Evolutionary conservation across 1,140 invertebrate genomes (phyloP), one percentile per base, ranked within the genome.

Genomic region (Platyscapa corneri): DNA sequence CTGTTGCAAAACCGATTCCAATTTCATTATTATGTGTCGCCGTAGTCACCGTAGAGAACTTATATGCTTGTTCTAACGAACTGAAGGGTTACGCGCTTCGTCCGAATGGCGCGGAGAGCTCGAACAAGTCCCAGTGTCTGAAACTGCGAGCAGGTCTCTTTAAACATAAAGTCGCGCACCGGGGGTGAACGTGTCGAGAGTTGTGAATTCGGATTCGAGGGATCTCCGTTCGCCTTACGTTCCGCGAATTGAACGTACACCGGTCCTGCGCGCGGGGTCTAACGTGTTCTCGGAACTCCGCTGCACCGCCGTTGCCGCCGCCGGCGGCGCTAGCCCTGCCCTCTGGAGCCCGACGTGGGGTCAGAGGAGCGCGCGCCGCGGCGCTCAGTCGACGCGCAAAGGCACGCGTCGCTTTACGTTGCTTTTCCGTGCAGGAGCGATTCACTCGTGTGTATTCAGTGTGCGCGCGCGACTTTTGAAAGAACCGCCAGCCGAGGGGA

Each of bases 341-440:
- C 8, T 76, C 46, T 42, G 72, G 42, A 34, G 34, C 5, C 18
- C 0, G 27, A 3, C 1, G 5, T 2, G 14, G 0, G 76, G 70
- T 37, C 23, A n/a, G 0, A 3, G 27, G 10, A n/a, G 53, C 30
- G 60, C 64, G 72, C 70, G 56, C 3, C 18, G 2, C 72, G 60
- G 60, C 34, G 67, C 56, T 2, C 39, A 90, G 91, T 88, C 78
- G 83, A 89, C 89, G 81, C 88, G 88, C 88, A 89, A 86, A 88
- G 88, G 88, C 88, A 64, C 87, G 72, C 49, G 49, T n/a, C 0
- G 34, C 12, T n/a, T 42, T 6, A 72, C 70, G 37, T 72, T 37
- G 49, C 16, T 18, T 6, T 14, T 53, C 49, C 49, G 7, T 18
- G 49, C 16, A 2, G 49, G 12, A 46, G 12, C 16, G 49, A 18